Conservation (phyloP, 2,888 invertebrate genomes). For the Tenthredo mesomela region DNA sequence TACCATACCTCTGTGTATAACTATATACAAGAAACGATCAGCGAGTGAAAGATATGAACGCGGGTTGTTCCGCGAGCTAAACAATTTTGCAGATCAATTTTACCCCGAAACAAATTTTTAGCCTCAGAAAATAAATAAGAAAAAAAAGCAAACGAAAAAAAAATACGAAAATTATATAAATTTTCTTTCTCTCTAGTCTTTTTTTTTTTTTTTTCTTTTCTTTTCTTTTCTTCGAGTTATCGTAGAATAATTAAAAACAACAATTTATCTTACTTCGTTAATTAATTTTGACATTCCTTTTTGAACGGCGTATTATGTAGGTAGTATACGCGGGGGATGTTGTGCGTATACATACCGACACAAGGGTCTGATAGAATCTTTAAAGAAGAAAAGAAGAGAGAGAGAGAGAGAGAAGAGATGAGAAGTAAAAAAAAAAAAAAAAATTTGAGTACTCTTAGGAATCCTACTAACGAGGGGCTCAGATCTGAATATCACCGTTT, state of each 20-base stretch:
- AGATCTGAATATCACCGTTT: constrained; percentile 48
- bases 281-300: neutral
- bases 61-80: neutral
- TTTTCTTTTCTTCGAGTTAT: neutral
- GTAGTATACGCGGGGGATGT: neutral
- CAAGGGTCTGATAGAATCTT: constrained; percentile 15
- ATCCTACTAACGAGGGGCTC: constrained; percentile 41
- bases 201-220: neutral
- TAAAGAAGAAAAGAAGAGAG: neutral
- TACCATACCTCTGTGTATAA: constrained; percentile 16
- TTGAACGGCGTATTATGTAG: neutral
- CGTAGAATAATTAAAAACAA: neutral
- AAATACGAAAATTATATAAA: neutral
- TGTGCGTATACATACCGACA: neutral
- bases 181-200: too few relatives aligned
- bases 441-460: constrained; percentile 36
- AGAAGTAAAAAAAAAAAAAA: neutral
- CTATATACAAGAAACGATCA: constrained; percentile 5
- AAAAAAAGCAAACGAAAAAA: neutral
- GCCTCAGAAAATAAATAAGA: neutral
- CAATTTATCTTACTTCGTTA: neutral
- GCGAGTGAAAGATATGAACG: constrained; percentile 2
- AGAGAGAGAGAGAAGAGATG: neutral
- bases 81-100: neutral
- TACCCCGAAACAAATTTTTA: neutral